Conservation (phyloP, 2,888 invertebrate genomes). For the Thymelicus sylvestris region DNA sequence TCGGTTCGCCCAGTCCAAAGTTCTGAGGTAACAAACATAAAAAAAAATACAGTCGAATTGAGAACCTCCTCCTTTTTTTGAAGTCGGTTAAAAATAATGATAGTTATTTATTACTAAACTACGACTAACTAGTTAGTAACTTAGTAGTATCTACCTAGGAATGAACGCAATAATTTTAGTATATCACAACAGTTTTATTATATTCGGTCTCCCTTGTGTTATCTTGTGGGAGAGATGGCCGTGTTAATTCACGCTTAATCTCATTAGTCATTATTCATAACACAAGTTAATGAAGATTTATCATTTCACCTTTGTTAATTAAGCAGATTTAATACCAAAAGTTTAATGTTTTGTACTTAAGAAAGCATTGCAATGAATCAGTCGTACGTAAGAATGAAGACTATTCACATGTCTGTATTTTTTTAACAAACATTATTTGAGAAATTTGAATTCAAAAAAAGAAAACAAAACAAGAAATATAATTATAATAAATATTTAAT, state of each 20-base stretch:
- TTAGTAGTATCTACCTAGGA: not conserved
- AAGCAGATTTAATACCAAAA: not conserved
- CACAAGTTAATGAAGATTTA: conserved; percentile 32
- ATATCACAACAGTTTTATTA: conserved; percentile 5
- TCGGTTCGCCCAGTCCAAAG: too few relatives aligned
- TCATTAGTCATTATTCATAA: conserved; percentile 34
- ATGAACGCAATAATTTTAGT: not conserved
- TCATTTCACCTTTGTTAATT: conserved; percentile 12
- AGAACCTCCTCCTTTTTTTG: too few relatives aligned
- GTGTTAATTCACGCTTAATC: conserved; percentile 34
- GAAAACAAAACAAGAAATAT: too few relatives aligned
- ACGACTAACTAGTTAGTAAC: not conserved
- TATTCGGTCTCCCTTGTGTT: conserved; percentile 16
- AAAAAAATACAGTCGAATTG: too few relatives aligned
- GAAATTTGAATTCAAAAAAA: too few relatives aligned
- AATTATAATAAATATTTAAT: too few relatives aligned
- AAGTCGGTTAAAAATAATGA: too few relatives aligned
- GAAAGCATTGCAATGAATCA: not conserved
- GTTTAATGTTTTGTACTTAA: too few relatives aligned
- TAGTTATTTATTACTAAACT: too few relatives aligned
- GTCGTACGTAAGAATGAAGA: not conserved
- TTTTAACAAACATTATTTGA: too few relatives aligned
- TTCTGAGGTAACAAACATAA: too few relatives aligned
- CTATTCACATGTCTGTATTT: not conserved
- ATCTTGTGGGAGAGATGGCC: conserved; percentile 15